Evolutionary conservation across 2,888 invertebrate genomes (phyloP).

Genomic region (Pseudoips prasinana): DNA sequence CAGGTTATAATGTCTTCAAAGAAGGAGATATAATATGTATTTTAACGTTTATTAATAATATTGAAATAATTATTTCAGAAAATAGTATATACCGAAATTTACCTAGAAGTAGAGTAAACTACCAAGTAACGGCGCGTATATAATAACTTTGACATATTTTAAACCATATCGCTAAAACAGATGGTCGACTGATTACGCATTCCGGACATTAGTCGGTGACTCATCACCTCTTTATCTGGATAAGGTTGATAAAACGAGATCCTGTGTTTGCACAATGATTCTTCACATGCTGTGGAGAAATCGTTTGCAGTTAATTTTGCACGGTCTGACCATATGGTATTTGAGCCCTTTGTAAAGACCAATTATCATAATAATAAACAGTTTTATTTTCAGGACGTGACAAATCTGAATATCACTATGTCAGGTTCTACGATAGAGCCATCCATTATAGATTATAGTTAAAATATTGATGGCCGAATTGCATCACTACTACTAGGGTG

Average conservation of each 20-base stretch:
- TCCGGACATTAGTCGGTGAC: conserved; percentile 65
- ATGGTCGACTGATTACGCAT: conserved; percentile 63
- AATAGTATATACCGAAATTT: no score
- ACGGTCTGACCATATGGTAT: conserved; percentile 25
- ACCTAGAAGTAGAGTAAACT: no score
- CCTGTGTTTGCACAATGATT: conserved; percentile 45
- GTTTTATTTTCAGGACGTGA: conserved; percentile 7
- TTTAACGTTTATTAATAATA: no score
- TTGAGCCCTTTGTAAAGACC: conserved; percentile 8
- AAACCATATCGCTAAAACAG: conserved; percentile 65
- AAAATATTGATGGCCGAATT: conserved; percentile 35
- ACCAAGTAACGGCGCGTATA: no score
- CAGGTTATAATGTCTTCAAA: no score
- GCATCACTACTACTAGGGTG: conserved; percentile 30
- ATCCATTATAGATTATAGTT: no score
- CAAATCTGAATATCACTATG: conserved; percentile 3
- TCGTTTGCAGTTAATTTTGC: conserved; percentile 22
- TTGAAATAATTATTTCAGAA: no score
- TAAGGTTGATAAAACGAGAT: conserved; percentile 58
- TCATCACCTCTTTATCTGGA: conserved; percentile 63
- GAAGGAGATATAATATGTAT: no score
- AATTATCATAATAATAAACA: conserved; percentile 4
- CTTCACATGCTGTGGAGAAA: conserved; percentile 27
- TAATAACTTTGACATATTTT: conserved; percentile 62
- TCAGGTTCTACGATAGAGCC: neutral